phyloP scores from a whole-genome alignment of 2,113 vertebrate genomes.

The Malurus alboscapulatus region DNA sequence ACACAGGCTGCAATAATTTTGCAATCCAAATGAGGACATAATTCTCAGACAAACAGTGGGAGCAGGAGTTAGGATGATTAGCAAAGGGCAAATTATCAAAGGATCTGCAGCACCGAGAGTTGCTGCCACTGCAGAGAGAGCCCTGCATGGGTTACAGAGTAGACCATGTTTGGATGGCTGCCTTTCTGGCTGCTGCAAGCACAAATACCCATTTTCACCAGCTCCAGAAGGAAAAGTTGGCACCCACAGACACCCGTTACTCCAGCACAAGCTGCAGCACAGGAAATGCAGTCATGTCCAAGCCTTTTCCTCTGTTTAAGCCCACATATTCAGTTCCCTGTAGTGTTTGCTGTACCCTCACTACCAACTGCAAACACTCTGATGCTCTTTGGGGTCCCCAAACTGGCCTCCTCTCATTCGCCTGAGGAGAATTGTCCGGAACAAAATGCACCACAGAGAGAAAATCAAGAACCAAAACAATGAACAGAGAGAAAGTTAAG shows the following conservation, averaged over 20 bases:
- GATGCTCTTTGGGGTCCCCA: neutral
- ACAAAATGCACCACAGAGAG: neutral
- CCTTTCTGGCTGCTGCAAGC: neutral
- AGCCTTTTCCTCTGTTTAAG: neutral
- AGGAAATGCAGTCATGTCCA: neutral
- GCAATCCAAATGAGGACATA: neutral
- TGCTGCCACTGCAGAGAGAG: neutral
- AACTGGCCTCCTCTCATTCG: neutral
- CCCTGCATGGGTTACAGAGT: neutral
- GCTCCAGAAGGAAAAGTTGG: neutral
- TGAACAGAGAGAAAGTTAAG: neutral
- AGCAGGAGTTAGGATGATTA: neutral
- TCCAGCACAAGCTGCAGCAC: neutral
- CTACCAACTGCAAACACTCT: neutral
- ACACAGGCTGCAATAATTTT: neutral
- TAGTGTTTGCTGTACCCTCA: neutral
- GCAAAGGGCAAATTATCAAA: neutral
- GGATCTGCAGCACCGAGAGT: neutral
- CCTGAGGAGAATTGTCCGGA: neutral
- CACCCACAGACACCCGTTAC: rapidly evolving
- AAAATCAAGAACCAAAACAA: neutral
- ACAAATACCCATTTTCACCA: neutral
- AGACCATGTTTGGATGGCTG: neutral
- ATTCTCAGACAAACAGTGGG: neutral
- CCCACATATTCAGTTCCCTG: neutral